A percentile compares a stretch with the other conserved stretches of the same genome.
Conservation (phyloP, 2,797 vertebrate species). For the Falco biarmicus region DNA sequence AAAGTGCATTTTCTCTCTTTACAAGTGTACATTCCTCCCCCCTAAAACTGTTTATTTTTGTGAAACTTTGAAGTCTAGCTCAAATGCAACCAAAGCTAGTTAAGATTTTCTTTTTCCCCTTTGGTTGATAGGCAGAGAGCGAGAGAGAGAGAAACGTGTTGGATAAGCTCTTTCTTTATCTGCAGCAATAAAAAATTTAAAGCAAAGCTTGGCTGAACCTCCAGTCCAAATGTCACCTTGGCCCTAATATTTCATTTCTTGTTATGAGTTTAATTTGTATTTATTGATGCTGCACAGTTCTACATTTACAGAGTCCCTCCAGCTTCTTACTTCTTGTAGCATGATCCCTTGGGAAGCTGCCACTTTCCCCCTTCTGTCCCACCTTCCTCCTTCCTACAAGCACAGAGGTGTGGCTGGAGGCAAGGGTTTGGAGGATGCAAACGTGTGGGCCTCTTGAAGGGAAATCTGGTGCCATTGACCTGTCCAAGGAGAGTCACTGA, state of each 20-base stretch:
- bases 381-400: not conserved
- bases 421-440: not conserved
- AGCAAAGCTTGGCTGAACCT: conserved; percentile 63
- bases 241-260: conserved; percentile 63
- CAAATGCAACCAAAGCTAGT: conserved; percentile 52
- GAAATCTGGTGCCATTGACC: not conserved
- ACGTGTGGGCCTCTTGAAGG: not conserved
- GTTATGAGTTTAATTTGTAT: conserved; percentile 66
- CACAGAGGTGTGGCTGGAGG: not conserved
- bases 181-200: conserved; percentile 68
- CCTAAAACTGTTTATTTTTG: conserved; percentile 64
- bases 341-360: not conserved
- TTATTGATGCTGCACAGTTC: conserved; percentile 35
- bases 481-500: not conserved
- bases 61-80: conserved; percentile 63
- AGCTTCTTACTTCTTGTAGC: conserved; percentile 3
- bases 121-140: not conserved
- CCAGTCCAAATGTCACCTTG: conserved; percentile 66
- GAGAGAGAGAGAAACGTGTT: not conserved
- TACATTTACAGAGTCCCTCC: not conserved
- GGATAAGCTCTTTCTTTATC: conserved; percentile 53
- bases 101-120: not conserved
- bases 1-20: conserved; percentile 57
- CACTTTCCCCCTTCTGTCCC: not conserved
- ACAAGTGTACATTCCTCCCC: conserved; percentile 27